Base-by-base conservation (phyloP, 2,888 invertebrate genomes). In the Timema cristinae region DNA sequence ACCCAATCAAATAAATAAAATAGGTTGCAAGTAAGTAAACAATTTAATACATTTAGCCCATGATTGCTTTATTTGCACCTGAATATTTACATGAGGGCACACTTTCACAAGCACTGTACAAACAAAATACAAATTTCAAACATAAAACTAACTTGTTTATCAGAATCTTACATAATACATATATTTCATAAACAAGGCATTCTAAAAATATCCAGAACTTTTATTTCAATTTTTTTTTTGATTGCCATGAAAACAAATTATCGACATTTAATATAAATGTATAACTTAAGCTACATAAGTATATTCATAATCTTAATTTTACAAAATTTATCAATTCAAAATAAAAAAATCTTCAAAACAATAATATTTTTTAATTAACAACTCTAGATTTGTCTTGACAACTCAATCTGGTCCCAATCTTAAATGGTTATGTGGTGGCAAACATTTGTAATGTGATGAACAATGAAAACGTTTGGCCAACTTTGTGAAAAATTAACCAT, bases 51-150 rank as follows among this genome's bases (percentile, higher is more conserved):
- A n/a, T n/a, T n/a, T n/a, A n/a, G n/a, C n/a, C n/a, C n/a, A n/a
- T n/a, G n/a, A n/a, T n/a, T n/a, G n/a, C n/a, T 71, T 71, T 48
- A 54, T 52, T 71, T 51, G 51, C 47, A 52, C 56, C 8, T 52
- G 54, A 67, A 70, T 72, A 72, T 72, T 72, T 72, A 72, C 72
- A 72, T 69, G 48, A 66, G 67, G 70, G 70, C 66, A 66, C 66
- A 72, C 67, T 50, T 69, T 72, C 69, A 72, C 72, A 72, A 72
- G 63, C 66, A 66, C 69, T 66, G 72, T 72, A 72, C 72, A 72
- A 72, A 66, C 51, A 56, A 72, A 72, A 52, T 70, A 69, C 68
- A 61, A 72, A 72, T 61, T 59, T 68, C 68, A 72, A 68, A 68
- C 52, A 67, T n/a, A 51, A 71, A 68, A 68, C 50, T 32, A 71